These are phyloP conservation scores for Phyllostomus hastatus DNA, from an alignment of 2,113 vertebrate species.

Conservation along the genomic window DNA sequence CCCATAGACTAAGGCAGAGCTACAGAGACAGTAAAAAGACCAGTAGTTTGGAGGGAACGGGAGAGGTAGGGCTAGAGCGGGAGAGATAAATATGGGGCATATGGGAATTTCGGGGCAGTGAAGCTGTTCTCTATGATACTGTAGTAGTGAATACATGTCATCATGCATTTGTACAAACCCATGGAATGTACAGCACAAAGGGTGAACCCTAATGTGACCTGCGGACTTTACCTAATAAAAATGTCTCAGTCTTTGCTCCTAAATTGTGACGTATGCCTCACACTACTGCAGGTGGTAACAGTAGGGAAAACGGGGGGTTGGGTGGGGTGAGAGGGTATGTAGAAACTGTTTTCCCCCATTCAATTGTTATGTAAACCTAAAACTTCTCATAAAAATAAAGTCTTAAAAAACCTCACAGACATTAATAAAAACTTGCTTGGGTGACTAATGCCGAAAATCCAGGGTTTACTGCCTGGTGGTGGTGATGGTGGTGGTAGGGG, in stretches of 20 bases:
- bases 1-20: neutral
- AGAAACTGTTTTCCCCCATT: neutral
- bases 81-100: neutral
- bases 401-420: neutral
- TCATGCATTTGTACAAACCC: neutral
- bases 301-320: neutral
- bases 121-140: neutral
- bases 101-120: neutral
- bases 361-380: neutral
- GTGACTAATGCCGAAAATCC: neutral
- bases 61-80: too few relatives aligned
- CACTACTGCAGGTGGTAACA: neutral
- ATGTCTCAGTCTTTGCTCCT: neutral
- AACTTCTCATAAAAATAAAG: neutral
- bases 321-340: neutral
- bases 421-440: neutral
- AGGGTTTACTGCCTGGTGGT: neutral
- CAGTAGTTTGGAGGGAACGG: neutral
- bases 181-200: neutral
- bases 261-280: neutral
- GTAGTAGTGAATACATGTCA: neutral
- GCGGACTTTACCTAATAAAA: neutral
- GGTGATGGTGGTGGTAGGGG: neutral
- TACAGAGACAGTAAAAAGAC: neutral
- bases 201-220: neutral